Evolutionary conservation across 2,888 invertebrate species (phyloP), one percentile per base, ranked within the genome.

Genomic region (Plebejus melissa): DNA sequence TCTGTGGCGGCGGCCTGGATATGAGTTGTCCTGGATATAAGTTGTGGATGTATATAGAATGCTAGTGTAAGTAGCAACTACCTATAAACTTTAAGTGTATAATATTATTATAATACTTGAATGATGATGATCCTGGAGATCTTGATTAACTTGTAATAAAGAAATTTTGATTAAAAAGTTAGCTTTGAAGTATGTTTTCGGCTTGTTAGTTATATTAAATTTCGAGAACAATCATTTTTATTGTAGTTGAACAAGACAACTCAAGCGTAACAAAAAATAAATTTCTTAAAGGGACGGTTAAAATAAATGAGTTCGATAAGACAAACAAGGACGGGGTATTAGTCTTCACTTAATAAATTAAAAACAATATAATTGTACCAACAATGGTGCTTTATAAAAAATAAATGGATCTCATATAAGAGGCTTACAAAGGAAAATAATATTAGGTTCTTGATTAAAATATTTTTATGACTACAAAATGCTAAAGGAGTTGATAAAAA

Each of bases 1-100:
- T 22, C 22, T 22, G 22, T 22, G 22, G 97, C 98, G 87, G 94
- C 98, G 91, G 95, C 97, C 83, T 90, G 22, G 22, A 22, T 22
- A 22, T 22, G 0, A 22, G 22, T 22, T 22, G 22, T 22, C 22
- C 22, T 22, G 98, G 41, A 41, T 41, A 41, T 41, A 41, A 9
- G 9, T 41, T 2, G 46, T 46, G 11, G 46, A 9, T 11, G 46
- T 46, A 9, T 9, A 46, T 46, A 2, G 9, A 2, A 46, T 46
- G 9, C 46, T 46, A 46, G 9, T 46, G 46, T 46, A 4, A 54
- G 50, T 50, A 13, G 13, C 13, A 13, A 13, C 50, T 50, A 13
- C 11, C 13, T 50, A 50, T 54, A 4, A 54, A 54, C 16, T 54
- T 16, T 4, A 54, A 54, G 16, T 4, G 4, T 16, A 16, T 46